Conservation (phyloP, 2,888 invertebrate species). For the Mesoligia furuncula region DNA sequence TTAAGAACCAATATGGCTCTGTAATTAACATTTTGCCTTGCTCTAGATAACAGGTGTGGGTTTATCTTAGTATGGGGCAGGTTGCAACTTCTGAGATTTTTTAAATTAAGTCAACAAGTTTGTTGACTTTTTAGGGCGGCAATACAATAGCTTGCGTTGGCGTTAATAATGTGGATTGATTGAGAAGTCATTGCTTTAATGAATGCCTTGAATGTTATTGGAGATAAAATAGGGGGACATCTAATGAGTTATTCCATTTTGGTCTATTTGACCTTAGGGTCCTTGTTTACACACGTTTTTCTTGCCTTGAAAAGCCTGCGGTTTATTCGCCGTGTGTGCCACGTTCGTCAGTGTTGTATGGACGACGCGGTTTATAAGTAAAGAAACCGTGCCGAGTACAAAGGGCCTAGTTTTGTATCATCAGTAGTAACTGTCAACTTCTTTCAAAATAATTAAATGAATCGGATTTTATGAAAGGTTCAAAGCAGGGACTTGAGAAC, state of each 20-base stretch:
- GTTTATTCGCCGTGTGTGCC: not conserved
- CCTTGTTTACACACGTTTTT: not conserved
- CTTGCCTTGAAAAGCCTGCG: not conserved
- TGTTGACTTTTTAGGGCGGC: conserved; percentile 32
- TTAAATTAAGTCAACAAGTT: conserved; percentile 52
- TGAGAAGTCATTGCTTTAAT: conserved; percentile 27
- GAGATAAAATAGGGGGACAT: not conserved
- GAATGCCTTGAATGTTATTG: not conserved
- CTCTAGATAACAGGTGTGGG: conserved; percentile 80
- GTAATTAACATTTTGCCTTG: conserved; percentile 85
- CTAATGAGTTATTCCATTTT: not conserved
- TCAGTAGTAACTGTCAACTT: not conserved
- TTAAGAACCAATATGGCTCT: conserved; percentile 74
- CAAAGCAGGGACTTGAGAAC: too few species aligned
- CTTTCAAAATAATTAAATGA: not conserved
- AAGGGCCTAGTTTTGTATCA: not conserved
- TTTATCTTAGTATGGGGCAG: conserved; percentile 56
- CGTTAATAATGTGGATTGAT: not conserved
- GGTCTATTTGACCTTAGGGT: not conserved
- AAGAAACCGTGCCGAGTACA: not conserved
- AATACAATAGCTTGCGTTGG: conserved; percentile 27
- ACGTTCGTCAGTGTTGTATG: too few species aligned
- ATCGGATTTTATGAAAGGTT: not conserved
- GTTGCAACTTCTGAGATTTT: conserved; percentile 53
- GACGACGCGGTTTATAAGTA: not conserved